Conservation (phyloP, 1,140 invertebrate species). For the Nixonia krombeini region DNA sequence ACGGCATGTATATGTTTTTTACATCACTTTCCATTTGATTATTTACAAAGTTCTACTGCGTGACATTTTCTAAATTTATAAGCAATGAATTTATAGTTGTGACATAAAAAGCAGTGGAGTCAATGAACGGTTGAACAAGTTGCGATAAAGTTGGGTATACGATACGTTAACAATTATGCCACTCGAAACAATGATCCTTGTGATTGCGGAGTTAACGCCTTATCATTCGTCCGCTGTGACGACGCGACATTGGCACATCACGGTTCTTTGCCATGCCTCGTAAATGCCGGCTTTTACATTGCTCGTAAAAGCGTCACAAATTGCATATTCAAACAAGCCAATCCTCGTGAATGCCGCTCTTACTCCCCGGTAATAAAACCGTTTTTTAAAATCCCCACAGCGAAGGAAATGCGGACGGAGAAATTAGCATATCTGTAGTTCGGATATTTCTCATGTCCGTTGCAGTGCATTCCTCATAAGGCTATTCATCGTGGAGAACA, state of each 20-base stretch:
- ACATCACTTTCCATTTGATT: neutral
- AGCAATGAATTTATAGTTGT: too few relatives aligned
- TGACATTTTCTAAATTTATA: too few relatives aligned
- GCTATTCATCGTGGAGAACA: too few relatives aligned
- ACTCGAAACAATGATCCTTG: constrained; percentile 25
- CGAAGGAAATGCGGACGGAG: constrained; percentile 25
- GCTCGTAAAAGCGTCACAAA: constrained; percentile 49
- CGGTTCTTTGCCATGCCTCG: constrained; percentile 33
- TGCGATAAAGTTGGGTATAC: neutral
- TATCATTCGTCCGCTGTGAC: constrained; percentile 30
- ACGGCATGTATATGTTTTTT: too few relatives aligned
- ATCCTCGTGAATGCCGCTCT: constrained; percentile 39
- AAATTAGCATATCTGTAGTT: constrained; percentile 34
- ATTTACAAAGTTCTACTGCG: too few relatives aligned
- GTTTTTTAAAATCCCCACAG: constrained; percentile 28
- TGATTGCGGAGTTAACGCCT: constrained; percentile 38
- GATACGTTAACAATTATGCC: constrained; percentile 5
- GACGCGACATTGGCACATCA: constrained; percentile 27
- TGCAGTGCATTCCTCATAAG: too few relatives aligned
- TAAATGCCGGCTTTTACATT: constrained; percentile 45
- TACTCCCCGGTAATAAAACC: constrained; percentile 42
- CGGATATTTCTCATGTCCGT: constrained; percentile 13
- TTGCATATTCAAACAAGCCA: constrained; percentile 50
- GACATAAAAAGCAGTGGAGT: neutral
- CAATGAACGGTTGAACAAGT: too few relatives aligned